Evolutionary conservation across 2,797 vertebrate species (phyloP).

Genomic region (Coregonus ussuriensis): DNA sequence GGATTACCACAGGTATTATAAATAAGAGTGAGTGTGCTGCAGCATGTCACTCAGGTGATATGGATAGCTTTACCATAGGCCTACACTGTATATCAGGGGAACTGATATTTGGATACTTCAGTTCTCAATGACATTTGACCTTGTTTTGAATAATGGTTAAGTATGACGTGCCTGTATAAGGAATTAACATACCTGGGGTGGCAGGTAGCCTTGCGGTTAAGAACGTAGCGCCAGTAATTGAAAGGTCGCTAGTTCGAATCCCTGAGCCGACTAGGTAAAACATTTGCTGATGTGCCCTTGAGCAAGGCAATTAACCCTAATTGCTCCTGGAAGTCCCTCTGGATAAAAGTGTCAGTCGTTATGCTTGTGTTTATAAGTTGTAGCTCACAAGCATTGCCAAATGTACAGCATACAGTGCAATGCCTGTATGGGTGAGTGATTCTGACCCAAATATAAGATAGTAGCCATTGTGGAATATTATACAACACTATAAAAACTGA

Average conservation of each 20-base stretch:
- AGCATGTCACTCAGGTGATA: not conserved
- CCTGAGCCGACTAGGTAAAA: no score
- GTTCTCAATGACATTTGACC: constrained; percentile 16
- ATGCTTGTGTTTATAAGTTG: constrained; percentile 34
- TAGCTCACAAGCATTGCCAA: constrained; percentile 51
- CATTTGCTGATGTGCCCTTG: no score
- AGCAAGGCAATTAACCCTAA: no score
- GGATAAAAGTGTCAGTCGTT: constrained; percentile 56
- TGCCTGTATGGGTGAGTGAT: constrained; percentile 50
- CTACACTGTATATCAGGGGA: not conserved
- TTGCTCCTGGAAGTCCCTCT: no score
- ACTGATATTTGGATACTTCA: no score
- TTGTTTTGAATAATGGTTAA: constrained; percentile 30
- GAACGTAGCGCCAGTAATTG: no score
- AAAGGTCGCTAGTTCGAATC: no score
- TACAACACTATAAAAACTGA: constrained; percentile 40
- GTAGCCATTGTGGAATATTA: constrained; percentile 45
- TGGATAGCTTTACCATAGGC: constrained; percentile 5
- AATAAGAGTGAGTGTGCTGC: constrained; percentile 29
- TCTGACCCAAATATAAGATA: constrained; percentile 59
- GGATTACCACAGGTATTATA: constrained; percentile 31
- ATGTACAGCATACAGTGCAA: constrained; percentile 42
- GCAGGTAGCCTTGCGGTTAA: no score
- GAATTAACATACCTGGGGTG: not conserved
- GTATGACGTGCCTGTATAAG: constrained; percentile 12